These are phyloP conservation scores for Aphidoletes aphidimyza DNA, from an alignment of 2,888 invertebrate genomes.

Conservation along the genomic window DNA sequence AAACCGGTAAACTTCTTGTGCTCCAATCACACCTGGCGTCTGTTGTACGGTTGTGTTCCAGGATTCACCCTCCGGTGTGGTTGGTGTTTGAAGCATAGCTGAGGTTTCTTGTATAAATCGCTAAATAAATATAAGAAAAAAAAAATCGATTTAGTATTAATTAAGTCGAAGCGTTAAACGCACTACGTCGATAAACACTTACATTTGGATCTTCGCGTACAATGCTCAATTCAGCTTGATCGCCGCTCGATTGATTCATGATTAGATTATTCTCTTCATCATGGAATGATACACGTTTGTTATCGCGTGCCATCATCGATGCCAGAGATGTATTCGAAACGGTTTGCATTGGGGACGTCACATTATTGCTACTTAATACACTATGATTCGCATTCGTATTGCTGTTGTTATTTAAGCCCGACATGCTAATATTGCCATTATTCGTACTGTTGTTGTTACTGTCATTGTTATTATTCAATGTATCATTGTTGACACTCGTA, in stretches of 20 bases:
- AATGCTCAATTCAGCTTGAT: slow-evolving; percentile 67
- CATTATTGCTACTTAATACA: slow-evolving; percentile 40
- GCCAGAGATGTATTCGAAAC: slow-evolving; percentile 16
- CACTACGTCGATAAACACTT: slow-evolving; percentile 65
- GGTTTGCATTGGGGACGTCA: slow-evolving; percentile 9
- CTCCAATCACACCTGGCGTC: slow-evolving; percentile 96
- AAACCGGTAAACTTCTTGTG: slow-evolving; percentile 95
- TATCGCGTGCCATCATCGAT: slow-evolving; percentile 61
- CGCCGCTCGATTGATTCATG: slow-evolving; percentile 58
- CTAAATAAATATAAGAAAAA: slow-evolving; percentile 64
- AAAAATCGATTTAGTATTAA: not conserved
- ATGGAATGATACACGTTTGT: slow-evolving; percentile 81
- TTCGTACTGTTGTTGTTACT: slow-evolving; percentile 60
- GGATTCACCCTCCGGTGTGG: slow-evolving; percentile 71
- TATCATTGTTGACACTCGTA: not conserved
- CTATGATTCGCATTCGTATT: slow-evolving; percentile 46
- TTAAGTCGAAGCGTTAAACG: not conserved
- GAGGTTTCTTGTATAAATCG: slow-evolving; percentile 80
- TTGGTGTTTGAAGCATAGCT: slow-evolving; percentile 80
- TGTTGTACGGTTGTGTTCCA: slow-evolving; percentile 69
- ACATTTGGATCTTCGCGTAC: slow-evolving; percentile 86
- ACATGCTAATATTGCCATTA: slow-evolving; percentile 52
- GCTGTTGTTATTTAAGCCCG: slow-evolving; percentile 47
- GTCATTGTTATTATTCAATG: slow-evolving; percentile 57
- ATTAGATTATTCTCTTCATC: slow-evolving; percentile 69